Base-by-base conservation (phyloP, 2,888 invertebrate genomes). In the Protodeltote pygarga region DNA sequence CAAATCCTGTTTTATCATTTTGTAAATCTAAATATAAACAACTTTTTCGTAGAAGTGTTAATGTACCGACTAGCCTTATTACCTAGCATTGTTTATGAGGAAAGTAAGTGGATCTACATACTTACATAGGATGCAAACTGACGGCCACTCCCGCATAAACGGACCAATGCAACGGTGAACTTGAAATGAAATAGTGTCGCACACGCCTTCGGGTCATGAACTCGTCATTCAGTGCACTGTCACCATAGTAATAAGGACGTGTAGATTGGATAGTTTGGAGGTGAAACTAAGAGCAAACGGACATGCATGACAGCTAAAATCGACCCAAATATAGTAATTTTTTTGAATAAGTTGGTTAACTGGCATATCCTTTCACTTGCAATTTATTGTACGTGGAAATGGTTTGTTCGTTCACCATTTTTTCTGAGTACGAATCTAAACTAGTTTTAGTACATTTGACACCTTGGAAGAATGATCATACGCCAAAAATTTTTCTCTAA, bases 171-270 rank as follows among this genome's bases (percentile, higher is more conserved):
- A 72, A 73, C 75, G 69, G 67, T 79, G 75, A 83, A 81, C 77
- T 83, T 81, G 75, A 77, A 75, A 74, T 62, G 53, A 72, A 84
- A 82, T 80, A 77, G 75, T 83, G 83, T 80, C 82, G 73, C 67
- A 68, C 71, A 74, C 75, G 73, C 71, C 67, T 66, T 49, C 53
- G 68, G 82, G 81, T 83, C 85, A 71, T 79, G 85, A 83, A 81
- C 86, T 71, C 71, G 53, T 60, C 66, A 54, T 48, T 51, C 32
- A 32, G 24, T 45, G 47, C 50, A 57, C 39, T 62, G 63, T 54
- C 58, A 65, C 57, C 54, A 41, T 47, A 58, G 61, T 47, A 11
- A 60, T 29, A 31, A 60, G 28, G 53, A 42, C 32, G 60, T 51
- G 46, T 71, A 67, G 65, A 70, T 55, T 51, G 60, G 69, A 55